Percentiles rank a stretch among this genome's conserved stretches.
Conservation (phyloP, 2,888 invertebrate genomes). For the Leistus spinibarbis region DNA sequence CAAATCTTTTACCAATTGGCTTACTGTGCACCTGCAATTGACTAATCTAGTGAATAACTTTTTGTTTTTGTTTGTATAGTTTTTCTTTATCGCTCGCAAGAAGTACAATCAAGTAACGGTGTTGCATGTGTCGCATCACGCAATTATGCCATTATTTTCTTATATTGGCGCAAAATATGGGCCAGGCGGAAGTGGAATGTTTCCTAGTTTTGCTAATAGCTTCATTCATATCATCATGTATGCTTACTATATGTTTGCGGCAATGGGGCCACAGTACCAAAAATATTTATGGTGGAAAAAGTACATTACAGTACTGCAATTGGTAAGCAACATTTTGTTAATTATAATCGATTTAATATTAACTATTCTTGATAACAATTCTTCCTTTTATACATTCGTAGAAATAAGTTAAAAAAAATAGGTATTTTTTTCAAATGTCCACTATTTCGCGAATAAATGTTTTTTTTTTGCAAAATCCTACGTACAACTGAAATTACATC, state of each 20-base stretch:
- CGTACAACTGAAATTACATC: no score
- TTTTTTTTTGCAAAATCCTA: no score
- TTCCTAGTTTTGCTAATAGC: conserved; percentile 92
- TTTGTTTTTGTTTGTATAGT: conserved; percentile 56
- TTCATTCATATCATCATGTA: conserved; percentile 97
- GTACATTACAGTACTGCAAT: conserved; percentile 88
- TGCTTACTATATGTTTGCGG: conserved; percentile 87
- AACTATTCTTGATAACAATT: background rate
- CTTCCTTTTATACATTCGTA: background rate
- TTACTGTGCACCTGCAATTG: background rate
- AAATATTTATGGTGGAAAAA: conserved; percentile 96
- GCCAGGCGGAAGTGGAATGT: conserved; percentile 87
- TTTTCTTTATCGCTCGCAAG: conserved; percentile 92
- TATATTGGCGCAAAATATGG: conserved; percentile 69
- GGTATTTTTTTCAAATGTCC: no score
- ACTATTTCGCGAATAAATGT: no score
- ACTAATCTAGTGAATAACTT: background rate
- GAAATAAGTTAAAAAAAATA: no score
- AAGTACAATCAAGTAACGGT: conserved; percentile 93
- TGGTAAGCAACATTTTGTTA: conserved; percentile 62
- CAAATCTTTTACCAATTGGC: background rate
- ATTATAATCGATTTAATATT: background rate
- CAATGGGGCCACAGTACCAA: conserved; percentile 85
- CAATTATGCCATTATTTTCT: conserved; percentile 94
- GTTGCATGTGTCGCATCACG: conserved; percentile 95